Base-by-base conservation (phyloP, 2,888 invertebrate species). In the Lepidocyrtoides sp. region DNA sequence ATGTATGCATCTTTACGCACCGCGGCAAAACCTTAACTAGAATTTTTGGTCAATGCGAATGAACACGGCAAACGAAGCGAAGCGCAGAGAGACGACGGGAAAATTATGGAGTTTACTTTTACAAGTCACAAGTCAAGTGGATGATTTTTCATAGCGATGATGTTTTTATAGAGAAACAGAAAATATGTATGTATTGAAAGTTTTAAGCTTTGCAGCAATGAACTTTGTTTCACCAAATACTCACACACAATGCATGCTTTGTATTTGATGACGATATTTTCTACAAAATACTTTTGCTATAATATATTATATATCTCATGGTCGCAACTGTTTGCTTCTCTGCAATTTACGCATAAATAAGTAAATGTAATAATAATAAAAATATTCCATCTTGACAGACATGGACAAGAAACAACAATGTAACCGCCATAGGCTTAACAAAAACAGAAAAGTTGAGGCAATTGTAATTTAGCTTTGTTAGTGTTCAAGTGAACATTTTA, bases 371-470 rank as follows among this genome's bases (percentile, higher is more conserved):
- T 79, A 81, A 79, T 87, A 87, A 72, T 79, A 81, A 87, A 79
- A 87, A 81, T 87, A 51, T 44, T 48, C 57, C 66, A 54, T 41
- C 88, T 82, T 88, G 88, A 88, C 88, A 88, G 88, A 81, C 77
- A 72, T 72, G 83, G 66, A 83, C 83, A 83, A 83, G 66, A 14
- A 48, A 83, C 41, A 66, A 83, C 72, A 72, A 72, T 72, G 23
- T 44, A 87, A 87, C 63, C 87, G 63, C 87, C 79, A 79, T 36
- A 63, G 77, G 87, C 87, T 51, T 26, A 44, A 48, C 66, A 41
- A 69, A 41, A 14, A 14, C 36, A 23, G 29, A 82, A 72, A 69
- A 69, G 41, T 44, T 51, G 57, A 86, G 63, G 66, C 77, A 79
- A 51, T 79, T 79, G 79, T 51, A 87, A 87, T 87, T 87, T 77